These are phyloP conservation scores for Rhagonycha lutea DNA, from an alignment of 2,888 invertebrate genomes.

Conservation along the genomic window DNA sequence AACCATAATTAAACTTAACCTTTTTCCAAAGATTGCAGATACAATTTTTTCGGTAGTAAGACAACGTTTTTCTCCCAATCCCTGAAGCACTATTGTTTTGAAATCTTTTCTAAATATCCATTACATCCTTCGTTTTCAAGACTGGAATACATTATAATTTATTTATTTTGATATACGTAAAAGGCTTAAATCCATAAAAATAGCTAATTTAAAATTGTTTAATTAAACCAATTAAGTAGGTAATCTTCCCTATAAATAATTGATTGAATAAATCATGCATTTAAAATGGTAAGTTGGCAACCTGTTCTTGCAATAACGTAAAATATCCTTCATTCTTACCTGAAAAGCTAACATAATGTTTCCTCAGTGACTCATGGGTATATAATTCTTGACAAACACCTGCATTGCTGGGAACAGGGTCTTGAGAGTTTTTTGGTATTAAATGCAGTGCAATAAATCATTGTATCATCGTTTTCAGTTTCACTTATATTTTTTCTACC, in stretches of 20 bases:
- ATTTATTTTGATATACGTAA: not conserved
- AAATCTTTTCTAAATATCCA: too few relatives aligned
- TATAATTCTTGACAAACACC: not conserved
- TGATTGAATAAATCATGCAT: not conserved
- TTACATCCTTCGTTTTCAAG: not conserved
- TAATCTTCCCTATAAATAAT: not conserved
- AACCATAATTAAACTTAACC: too few relatives aligned
- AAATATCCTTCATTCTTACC: not conserved
- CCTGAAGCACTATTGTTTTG: too few relatives aligned
- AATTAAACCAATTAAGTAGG: not conserved
- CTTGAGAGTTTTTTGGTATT: not conserved
- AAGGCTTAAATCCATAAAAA: not conserved
- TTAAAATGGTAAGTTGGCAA: not conserved
- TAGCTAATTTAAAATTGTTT: not conserved
- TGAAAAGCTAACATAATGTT: not conserved
- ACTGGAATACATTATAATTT: not conserved
- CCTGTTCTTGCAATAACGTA: not conserved
- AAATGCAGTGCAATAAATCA: too few relatives aligned
- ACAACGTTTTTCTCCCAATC: too few relatives aligned
- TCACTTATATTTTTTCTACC: too few relatives aligned
- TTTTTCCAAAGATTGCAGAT: too few relatives aligned
- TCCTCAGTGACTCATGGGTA: not conserved
- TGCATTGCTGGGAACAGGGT: not conserved
- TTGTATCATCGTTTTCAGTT: too few relatives aligned
- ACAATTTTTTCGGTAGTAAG: too few relatives aligned